Base-by-base conservation (phyloP, 1,140 invertebrate species). In the Arctopsyche grandis region DNA sequence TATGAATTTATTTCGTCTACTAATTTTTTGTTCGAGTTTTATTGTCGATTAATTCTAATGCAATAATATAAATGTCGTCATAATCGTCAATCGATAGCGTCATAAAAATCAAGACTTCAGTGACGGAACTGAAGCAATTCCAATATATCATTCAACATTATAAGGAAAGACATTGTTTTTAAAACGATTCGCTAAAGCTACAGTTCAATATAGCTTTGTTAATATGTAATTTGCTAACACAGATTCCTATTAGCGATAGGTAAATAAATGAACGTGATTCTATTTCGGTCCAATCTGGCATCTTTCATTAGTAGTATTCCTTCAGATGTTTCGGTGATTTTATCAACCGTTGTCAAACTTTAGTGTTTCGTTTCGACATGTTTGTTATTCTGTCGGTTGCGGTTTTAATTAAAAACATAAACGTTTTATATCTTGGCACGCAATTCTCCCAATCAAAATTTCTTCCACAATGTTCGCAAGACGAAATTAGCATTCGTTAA, bases 361-460 rank as follows among this genome's bases (percentile, higher is more conserved):
- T 10, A 38, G 7, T 38, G 29, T 38, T 38, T 38, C 29, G 29
- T 38, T 38, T 38, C 29, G 29, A 38, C 29, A 7, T 38, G 29
- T 38, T 38, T 1, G 1, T 38, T 38, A 7, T 38, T 38, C 1
- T 38, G 3, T 38, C 3, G 7, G 7, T 38, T 4, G 29, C 29
- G 29, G 3, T 60, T 60, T 60, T 60, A 60, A 60, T 60, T 60
- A 60, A 60, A 60, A 60, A 60, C 16, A 60, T 21, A 60, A 60
- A 19, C 56, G 21, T 60, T 60, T 60, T 60, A 60, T 60, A 60
- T 60, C 9, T 60, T 60, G 56, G 56, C 56, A 60, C 56, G 14
- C 0, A 19, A 19, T 60, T 19, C 16, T 1, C 19, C 56, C 56
- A 60, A 60, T 60, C 56, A 60, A 60, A 16, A 60, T 60, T 60